A percentile compares a stretch with the other conserved stretches of the same genome.
Evolutionary conservation across 2,113 vertebrate species (phyloP).

Genomic region (Falco punctatus): DNA sequence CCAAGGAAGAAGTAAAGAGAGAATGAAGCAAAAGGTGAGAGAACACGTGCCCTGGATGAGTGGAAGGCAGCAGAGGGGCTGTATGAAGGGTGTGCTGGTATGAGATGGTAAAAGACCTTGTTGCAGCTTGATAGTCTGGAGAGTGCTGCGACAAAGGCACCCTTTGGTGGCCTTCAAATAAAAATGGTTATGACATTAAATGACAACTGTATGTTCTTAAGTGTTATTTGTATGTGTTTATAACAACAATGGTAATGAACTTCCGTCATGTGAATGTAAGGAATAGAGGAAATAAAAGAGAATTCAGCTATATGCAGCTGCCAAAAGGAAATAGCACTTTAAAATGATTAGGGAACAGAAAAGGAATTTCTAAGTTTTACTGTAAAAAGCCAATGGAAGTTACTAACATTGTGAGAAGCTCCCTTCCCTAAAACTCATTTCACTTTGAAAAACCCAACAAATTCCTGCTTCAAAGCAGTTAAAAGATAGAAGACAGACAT

Average conservation of each 20-base stretch:
- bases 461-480: neutral
- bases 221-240: neutral
- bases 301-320: neutral
- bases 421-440: neutral
- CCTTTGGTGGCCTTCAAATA: neutral
- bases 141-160: neutral
- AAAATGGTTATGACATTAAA: neutral
- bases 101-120: too few species aligned
- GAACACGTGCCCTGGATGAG: too few species aligned
- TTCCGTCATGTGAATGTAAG: neutral
- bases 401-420: neutral
- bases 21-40: too few species aligned
- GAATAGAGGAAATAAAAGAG: neutral
- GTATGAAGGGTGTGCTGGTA: too few species aligned
- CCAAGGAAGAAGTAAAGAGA: too few species aligned
- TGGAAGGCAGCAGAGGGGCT: too few species aligned
- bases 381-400: neutral
- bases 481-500: neutral
- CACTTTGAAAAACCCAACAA: neutral
- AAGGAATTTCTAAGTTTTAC: neutral
- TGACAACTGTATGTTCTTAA: neutral
- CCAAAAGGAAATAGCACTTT: neutral
- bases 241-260: neutral
- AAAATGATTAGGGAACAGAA: neutral
- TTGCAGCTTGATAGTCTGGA: too few species aligned